phyloP scores from a whole-genome alignment of 2,888 invertebrate species.

The Baccha elongata region DNA sequence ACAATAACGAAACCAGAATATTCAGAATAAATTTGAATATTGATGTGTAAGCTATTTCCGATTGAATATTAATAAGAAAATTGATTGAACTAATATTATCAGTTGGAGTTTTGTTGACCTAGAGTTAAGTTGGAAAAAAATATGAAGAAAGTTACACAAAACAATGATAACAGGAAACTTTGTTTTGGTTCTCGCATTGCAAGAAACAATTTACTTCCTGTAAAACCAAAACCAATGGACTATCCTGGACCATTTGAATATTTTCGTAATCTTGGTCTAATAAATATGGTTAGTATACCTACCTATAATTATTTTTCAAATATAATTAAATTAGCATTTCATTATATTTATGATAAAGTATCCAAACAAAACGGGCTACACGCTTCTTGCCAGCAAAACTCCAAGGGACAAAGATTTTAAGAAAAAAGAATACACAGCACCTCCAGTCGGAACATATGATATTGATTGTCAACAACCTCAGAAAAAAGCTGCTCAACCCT shows the following conservation, averaged over 20 bases:
- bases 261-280: slow-evolving; percentile 67
- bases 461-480: slow-evolving; percentile 53
- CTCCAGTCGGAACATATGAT: slow-evolving; percentile 79
- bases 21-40: slow-evolving; percentile 29
- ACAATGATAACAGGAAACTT: background rate
- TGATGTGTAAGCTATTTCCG: background rate
- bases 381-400: slow-evolving; percentile 77
- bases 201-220: slow-evolving; percentile 9
- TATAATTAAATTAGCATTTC: background rate
- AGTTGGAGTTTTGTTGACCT: slow-evolving; percentile 41
- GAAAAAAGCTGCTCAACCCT: slow-evolving; percentile 75
- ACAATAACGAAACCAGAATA: background rate
- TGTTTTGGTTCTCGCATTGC: slow-evolving; percentile 55
- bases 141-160: background rate
- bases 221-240: slow-evolving; percentile 18
- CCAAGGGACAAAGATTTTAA: slow-evolving; percentile 74
- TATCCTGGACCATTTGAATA: slow-evolving; percentile 78
- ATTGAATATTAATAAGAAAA: slow-evolving; percentile 1
- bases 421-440: slow-evolving; percentile 30
- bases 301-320: no score
- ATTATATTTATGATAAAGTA: slow-evolving; percentile 74
- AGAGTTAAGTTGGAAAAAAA: slow-evolving; percentile 24
- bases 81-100: slow-evolving; percentile 3
- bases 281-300: slow-evolving; percentile 77
- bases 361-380: slow-evolving; percentile 78